phyloP scores from a whole-genome alignment of 1,140 invertebrate genomes.

The Dendroctonus valens region DNA sequence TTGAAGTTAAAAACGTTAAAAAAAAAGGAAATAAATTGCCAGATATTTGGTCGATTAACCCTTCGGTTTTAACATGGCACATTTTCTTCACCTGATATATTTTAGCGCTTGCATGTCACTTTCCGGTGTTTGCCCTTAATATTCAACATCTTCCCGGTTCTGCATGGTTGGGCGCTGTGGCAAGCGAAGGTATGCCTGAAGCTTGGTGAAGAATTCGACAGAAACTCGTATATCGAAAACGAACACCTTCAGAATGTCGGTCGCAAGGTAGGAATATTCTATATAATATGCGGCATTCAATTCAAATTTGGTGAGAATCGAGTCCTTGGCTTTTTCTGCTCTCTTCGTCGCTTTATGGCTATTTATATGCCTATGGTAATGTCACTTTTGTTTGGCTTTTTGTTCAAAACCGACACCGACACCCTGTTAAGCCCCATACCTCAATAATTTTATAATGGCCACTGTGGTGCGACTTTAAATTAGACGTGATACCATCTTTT shows the following conservation, averaged over 20 bases:
- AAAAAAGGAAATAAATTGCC: no score
- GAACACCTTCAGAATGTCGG: constrained; percentile 44
- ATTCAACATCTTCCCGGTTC: no score
- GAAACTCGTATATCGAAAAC: constrained; percentile 45
- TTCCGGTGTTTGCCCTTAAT: no score
- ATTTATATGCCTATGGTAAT: constrained; percentile 49
- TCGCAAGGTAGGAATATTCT: constrained; percentile 44
- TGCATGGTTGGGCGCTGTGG: no score
- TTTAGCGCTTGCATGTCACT: no score
- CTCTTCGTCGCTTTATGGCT: constrained; percentile 46
- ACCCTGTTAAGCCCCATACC: constrained; percentile 33
- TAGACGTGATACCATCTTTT: constrained; percentile 26
- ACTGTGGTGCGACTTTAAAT: constrained; percentile 35
- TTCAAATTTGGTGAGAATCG: constrained; percentile 48
- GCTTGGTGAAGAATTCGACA: constrained; percentile 39
- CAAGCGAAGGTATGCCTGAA: constrained; percentile 1
- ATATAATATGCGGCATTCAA: constrained; percentile 49
- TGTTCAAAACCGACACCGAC: constrained; percentile 38
- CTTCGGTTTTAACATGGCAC: no score
- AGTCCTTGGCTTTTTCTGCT: constrained; percentile 42
- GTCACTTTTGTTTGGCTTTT: constrained; percentile 42
- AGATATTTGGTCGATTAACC: no score
- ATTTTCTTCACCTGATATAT: no score
- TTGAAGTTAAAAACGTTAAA: no score
- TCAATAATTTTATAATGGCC: constrained; percentile 44